phyloP scores from a whole-genome alignment of 1,140 invertebrate species.

The Helicoverpa zea region DNA sequence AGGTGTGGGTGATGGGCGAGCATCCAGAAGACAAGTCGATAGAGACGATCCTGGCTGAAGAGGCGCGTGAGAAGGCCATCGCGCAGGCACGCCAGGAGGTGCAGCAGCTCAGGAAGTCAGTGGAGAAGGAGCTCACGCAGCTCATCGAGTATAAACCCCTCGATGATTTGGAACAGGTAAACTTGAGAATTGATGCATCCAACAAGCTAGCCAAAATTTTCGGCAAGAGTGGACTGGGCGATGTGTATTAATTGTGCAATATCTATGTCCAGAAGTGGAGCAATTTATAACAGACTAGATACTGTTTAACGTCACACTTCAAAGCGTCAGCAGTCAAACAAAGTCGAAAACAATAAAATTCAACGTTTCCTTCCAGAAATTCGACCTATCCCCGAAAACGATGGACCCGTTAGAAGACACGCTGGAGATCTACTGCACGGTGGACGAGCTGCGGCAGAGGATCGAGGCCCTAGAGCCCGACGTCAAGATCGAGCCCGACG shows the following conservation, averaged over 20 bases:
- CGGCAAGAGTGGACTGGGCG: too few relatives aligned
- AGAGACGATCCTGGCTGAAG: constrained; percentile 88
- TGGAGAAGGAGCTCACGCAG: constrained; percentile 88
- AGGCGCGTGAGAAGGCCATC: constrained; percentile 88
- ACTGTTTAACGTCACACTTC: too few relatives aligned
- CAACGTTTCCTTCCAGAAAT: constrained; percentile 68
- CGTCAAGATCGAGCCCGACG: constrained; percentile 67
- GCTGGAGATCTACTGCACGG: constrained; percentile 88
- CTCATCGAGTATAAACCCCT: constrained; percentile 86
- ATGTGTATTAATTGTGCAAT: too few relatives aligned
- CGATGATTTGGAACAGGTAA: constrained; percentile 80
- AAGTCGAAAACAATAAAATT: background rate
- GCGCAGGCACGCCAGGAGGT: constrained; percentile 88
- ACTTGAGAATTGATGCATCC: too few relatives aligned
- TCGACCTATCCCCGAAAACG: constrained; percentile 81
- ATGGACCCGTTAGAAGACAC: constrained; percentile 85
- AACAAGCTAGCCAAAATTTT: too few relatives aligned
- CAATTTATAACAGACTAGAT: too few relatives aligned
- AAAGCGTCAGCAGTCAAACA: too few relatives aligned
- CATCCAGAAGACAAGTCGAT: constrained; percentile 88
- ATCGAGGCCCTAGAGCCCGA: constrained; percentile 83
- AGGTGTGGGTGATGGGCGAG: constrained; percentile 91
- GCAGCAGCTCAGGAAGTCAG: constrained; percentile 87
- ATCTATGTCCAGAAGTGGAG: too few relatives aligned
- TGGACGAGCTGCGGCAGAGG: constrained; percentile 87